A percentile compares a stretch with the other conserved stretches of the same genome.
Evolutionary conservation across 2,797 vertebrate genomes (phyloP).

Genomic region (Columba guinea): DNA sequence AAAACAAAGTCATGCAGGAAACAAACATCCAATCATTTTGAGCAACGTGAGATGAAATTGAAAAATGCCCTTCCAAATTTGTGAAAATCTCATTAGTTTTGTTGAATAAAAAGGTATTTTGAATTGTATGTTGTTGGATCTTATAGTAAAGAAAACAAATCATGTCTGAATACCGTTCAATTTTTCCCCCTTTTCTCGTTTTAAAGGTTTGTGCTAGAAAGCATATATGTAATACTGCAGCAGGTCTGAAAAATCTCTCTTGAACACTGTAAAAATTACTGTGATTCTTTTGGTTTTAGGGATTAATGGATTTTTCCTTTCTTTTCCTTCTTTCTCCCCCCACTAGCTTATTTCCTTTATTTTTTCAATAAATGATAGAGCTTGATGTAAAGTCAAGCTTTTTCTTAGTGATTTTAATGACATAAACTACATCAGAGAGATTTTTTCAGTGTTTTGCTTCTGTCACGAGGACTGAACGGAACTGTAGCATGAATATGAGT

Average conservation of each 20-base stretch:
- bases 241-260: background rate
- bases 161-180: background rate
- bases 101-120: conserved; percentile 43
- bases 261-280: background rate
- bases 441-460: background rate
- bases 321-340: background rate
- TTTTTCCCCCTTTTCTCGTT: background rate
- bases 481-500: background rate
- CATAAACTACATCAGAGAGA: background rate
- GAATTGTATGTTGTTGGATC: background rate
- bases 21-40: background rate
- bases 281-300: background rate
- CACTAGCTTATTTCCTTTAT: background rate
- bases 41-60: background rate
- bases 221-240: background rate
- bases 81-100: background rate
- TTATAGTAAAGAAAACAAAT: background rate
- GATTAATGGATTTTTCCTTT: background rate
- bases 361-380: background rate
- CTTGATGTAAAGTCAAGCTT: background rate
- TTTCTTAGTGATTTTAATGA: background rate
- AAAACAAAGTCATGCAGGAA: background rate
- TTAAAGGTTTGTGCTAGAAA: background rate
- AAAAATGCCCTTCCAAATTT: background rate
- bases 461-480: background rate